Base-by-base conservation (phyloP, 1,140 invertebrate species). In the Macrobrachium rosenbergii region DNA sequence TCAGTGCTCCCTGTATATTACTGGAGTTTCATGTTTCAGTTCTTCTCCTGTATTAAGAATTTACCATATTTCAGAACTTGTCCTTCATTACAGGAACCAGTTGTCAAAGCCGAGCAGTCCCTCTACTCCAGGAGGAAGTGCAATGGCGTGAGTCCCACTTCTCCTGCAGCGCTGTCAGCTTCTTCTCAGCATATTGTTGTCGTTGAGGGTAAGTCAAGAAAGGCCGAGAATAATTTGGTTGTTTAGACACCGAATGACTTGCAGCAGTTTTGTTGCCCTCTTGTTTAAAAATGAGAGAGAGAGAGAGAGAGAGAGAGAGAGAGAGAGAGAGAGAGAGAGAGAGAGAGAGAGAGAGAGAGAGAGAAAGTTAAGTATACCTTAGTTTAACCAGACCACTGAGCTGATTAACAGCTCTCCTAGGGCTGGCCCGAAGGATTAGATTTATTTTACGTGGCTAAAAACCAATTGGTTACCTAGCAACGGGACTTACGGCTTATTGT, bases 111-210 rank as follows among this genome's bases (percentile, higher is more conserved):
- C 5, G 83, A 89, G 67, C 69, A 64, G 73, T 52, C 67, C 67
- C 79, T 88, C 7, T 83, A 83, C 37, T 75, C 79, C 16, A 69
- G 77, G 17, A 88, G 80, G 78, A 90, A 90, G 60, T 88, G 88
- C 72, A 90, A 90, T 76, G 89, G 88, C 14, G 87, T 90, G 28
- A 90, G 88, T 63, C 90, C 90, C 6, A 87, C 88, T 7, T 89
- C 87, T 0, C 90, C 88, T 0, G 87, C 88, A 12, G 88, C 90
- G 0, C 88, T 89, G 63, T 89, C 90, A 6, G 88, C 90, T 64
- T 90, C 88, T 14, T 88, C 89, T 2, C 89, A 89, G 21, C 88
- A 90, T 64, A 88, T 90, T 77, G 89, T 89, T 23, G 82, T 89
- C 10, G 72, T 89, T 1, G 86, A 90, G 28, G 89, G 90, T 90